Conservation (phyloP, 2,113 vertebrate species). For the Isurus oxyrinchus region DNA sequence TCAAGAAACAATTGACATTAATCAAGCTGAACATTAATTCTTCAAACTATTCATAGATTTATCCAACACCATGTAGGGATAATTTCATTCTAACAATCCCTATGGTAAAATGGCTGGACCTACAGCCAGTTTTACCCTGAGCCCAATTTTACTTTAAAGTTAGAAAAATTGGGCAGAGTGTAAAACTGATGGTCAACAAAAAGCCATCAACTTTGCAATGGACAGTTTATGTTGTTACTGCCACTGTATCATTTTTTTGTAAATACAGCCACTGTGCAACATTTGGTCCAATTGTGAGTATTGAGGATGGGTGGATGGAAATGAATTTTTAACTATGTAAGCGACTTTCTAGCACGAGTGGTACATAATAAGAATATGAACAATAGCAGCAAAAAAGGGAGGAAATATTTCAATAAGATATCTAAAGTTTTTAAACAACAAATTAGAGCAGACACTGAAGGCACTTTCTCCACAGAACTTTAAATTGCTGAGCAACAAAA, state of each 20-base stretch:
- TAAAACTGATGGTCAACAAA: neutral
- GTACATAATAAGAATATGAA: neutral
- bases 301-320: neutral
- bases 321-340: neutral
- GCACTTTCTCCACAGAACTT: neutral
- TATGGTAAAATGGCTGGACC: neutral
- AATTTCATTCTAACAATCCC: neutral
- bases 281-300: neutral
- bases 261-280: neutral
- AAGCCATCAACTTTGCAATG: neutral
- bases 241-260: neutral
- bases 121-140: neutral
- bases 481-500: neutral
- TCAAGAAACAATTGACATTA: neutral
- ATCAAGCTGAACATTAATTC: neutral
- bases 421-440: neutral
- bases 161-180: neutral
- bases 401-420: neutral
- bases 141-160: neutral
- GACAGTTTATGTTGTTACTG: neutral
- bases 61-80: neutral
- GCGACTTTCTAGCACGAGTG: neutral
- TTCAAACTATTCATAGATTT: neutral
- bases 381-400: neutral
- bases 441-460: neutral